These are phyloP conservation scores for Sciurus niger DNA, from an alignment of 2,113 vertebrate species.

Conservation along the genomic window DNA sequence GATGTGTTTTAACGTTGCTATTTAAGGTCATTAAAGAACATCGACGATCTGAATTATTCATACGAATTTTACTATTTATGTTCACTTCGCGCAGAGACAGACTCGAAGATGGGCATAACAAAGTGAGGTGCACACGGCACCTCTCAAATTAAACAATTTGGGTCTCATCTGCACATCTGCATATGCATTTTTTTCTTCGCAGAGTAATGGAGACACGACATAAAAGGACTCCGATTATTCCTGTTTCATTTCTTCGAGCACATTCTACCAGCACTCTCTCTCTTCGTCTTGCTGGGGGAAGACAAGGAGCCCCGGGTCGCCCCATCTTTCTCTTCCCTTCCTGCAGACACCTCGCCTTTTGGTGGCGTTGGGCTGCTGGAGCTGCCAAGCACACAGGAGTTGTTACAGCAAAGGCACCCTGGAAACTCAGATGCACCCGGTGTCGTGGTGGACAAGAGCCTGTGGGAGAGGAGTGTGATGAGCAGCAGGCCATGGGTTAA, in stretches of 20 bases:
- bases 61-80: neutral
- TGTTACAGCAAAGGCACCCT: too few relatives aligned
- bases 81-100: neutral
- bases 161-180: neutral
- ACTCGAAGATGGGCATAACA: neutral
- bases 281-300: neutral
- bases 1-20: neutral
- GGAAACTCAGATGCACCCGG: too few relatives aligned
- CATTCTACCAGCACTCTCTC: neutral
- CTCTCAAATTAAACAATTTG: neutral
- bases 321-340: too few relatives aligned
- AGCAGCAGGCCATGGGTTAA: too few relatives aligned
- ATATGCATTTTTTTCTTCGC: neutral
- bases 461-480: too few relatives aligned
- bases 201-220: neutral
- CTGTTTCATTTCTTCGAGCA: neutral
- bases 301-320: too few relatives aligned
- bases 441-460: too few relatives aligned
- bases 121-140: neutral
- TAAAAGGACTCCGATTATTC: neutral
- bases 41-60: slow-evolving; percentile 5
- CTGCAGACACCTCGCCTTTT: too few relatives aligned
- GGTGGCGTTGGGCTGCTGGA: too few relatives aligned
- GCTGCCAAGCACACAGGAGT: too few relatives aligned
- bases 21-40: neutral